These are phyloP conservation scores for Acanthornis magna DNA, from an alignment of 2,797 vertebrate genomes.

Conservation along the genomic window DNA sequence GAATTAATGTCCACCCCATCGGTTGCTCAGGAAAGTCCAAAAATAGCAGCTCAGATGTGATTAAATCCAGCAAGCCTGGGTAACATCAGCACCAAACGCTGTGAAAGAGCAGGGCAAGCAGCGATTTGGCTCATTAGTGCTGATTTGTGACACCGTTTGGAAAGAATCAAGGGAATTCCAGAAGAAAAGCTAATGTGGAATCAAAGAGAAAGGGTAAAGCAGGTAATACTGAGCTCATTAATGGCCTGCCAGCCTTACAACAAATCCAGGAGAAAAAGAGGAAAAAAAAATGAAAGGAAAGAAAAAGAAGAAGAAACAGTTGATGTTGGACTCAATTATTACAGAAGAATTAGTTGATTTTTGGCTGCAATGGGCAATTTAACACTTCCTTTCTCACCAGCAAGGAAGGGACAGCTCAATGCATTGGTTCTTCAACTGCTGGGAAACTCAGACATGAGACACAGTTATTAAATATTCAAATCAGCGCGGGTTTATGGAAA, in stretches of 20 bases:
- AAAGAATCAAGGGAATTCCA: constrained; percentile 44
- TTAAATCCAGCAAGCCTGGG: constrained; percentile 4
- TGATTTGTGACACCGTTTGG: constrained; percentile 53
- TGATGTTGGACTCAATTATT: not conserved
- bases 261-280: not conserved
- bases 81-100: not conserved
- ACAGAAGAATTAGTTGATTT: not conserved
- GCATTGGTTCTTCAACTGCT: not conserved
- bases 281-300: no score
- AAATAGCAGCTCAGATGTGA: constrained; percentile 28
- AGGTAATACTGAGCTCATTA: not conserved
- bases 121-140: constrained; percentile 46
- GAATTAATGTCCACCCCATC: not conserved
- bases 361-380: not conserved
- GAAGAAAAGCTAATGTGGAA: not conserved
- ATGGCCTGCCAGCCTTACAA: not conserved
- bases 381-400: not conserved
- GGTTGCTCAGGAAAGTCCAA: not conserved
- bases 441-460: not conserved
- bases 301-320: not conserved
- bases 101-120: constrained; percentile 17
- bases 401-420: not conserved
- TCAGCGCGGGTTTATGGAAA: not conserved
- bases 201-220: not conserved
- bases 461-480: not conserved